Base-by-base conservation (phyloP, 1,140 invertebrate genomes). In the Rhopalosiphum padi region DNA sequence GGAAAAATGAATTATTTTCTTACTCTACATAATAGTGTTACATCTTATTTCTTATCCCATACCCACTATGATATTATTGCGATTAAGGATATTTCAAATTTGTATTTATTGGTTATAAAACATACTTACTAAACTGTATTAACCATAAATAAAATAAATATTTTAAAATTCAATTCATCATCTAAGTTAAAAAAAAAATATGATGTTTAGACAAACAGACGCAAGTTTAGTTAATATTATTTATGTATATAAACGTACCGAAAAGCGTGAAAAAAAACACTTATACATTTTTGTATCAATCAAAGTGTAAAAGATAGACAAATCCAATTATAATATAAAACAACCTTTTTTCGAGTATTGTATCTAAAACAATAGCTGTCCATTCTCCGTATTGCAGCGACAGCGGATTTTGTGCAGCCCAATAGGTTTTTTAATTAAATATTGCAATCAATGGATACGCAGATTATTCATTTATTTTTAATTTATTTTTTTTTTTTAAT, bases 371-470 rank as follows among this genome's bases (percentile, higher is more conserved):
- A 90, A 90, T 90, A 55, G 37, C 51, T 25, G 25, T 89, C 48
- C 1, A n/a, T 60, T 60, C 25, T 90, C 35, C 22, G 53, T 41
- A 43, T 60, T 90, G 22, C 87, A 35, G 15, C 22, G 88, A 90
- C 51, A 90, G 37, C 37, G 41, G 53, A 55, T 60, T 60, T 41
- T 43, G n/a, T 53, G 18, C 48, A 35, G 21, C 22, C 53, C 55
- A 60, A 60, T 60, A 90, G 51, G 37, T 41, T n/a, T 60, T 88
- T 86, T 53, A 89, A 89, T 89, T 89, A 90, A 90, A 90, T 60
- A 90, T 60, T 41, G 4, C 22, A 30, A 90, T 60, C 88, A 60
- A 90, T 90, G 86, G n/a, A 88, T 88, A 88, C 48, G n/a, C n/a
- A 53, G 18, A 41, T 86, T 86, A 86, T 86, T 86, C 11, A 25